A percentile compares a stretch with the other conserved stretches of the same genome.
phyloP scores from a whole-genome alignment of 1,140 invertebrate genomes.

The Oreohelix idahoensis region DNA sequence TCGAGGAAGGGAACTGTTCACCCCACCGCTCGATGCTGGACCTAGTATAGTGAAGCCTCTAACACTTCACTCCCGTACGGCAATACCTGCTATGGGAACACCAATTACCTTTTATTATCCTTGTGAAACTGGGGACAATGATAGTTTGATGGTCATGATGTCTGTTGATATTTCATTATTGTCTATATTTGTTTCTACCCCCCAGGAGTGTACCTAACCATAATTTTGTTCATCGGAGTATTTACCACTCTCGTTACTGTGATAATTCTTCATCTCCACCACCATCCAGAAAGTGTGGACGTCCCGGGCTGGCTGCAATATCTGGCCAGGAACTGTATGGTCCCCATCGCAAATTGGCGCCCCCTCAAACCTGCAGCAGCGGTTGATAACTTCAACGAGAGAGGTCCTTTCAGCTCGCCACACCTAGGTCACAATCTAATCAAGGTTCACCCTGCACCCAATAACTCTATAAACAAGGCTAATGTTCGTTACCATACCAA shows the following conservation, averaged over 20 bases:
- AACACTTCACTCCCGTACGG: too few relatives aligned
- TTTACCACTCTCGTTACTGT: background rate
- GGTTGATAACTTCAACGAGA: too few relatives aligned
- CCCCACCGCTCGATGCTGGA: too few relatives aligned
- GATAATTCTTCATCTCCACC: background rate
- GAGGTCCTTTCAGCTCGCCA: background rate
- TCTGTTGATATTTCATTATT: too few relatives aligned
- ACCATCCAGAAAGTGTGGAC: background rate
- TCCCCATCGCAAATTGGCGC: background rate
- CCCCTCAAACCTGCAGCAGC: too few relatives aligned
- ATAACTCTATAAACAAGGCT: background rate
- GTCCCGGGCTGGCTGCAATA: background rate
- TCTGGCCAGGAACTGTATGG: background rate
- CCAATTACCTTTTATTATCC: too few relatives aligned
- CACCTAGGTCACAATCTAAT: background rate
- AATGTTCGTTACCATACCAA: background rate
- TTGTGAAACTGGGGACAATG: too few relatives aligned
- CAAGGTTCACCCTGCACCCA: background rate
- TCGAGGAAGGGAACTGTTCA: too few relatives aligned
- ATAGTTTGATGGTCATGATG: too few relatives aligned
- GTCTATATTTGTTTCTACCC: too few relatives aligned
- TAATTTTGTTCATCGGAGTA: slow-evolving; percentile 23
- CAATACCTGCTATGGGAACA: too few relatives aligned
- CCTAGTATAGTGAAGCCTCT: too few relatives aligned
- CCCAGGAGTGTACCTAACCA: slow-evolving; percentile 17